Conservation (phyloP, 2,797 vertebrate genomes). For the Acrossocheilus fasciatus region DNA sequence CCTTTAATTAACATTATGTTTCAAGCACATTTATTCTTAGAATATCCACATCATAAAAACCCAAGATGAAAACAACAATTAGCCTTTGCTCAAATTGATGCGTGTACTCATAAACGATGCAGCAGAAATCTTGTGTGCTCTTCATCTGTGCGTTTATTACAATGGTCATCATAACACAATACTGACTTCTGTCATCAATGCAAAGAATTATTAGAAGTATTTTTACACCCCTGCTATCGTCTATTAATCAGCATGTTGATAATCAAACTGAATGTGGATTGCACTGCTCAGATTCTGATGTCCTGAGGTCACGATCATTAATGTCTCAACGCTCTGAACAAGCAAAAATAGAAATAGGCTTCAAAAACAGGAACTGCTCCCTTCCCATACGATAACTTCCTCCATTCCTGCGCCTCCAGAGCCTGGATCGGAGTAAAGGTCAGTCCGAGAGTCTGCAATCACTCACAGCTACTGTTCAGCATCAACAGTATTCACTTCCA, state of each 20-base stretch:
- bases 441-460: not conserved
- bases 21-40: not conserved
- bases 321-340: not conserved
- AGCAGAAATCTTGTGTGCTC: not conserved
- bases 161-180: not conserved
- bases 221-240: not conserved
- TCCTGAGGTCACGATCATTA: not conserved
- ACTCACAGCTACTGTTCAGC: not conserved
- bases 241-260: not conserved
- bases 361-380: conserved; percentile 50
- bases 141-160: not conserved
- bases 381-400: conserved; percentile 35
- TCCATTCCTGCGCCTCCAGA: conserved; percentile 2
- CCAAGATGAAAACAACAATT: not conserved
- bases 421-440: not conserved
- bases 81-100: no score
- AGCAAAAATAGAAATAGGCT: not conserved
- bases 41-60: not conserved
- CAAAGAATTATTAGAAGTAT: not conserved
- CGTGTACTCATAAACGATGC: not conserved
- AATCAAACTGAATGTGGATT: not conserved
- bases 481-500: not conserved
- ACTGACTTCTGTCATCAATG: not conserved
- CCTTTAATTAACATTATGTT: not conserved
- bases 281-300: not conserved